Evolutionary conservation across 2,888 invertebrate species (phyloP).

Genomic region (Pocota personata): DNA sequence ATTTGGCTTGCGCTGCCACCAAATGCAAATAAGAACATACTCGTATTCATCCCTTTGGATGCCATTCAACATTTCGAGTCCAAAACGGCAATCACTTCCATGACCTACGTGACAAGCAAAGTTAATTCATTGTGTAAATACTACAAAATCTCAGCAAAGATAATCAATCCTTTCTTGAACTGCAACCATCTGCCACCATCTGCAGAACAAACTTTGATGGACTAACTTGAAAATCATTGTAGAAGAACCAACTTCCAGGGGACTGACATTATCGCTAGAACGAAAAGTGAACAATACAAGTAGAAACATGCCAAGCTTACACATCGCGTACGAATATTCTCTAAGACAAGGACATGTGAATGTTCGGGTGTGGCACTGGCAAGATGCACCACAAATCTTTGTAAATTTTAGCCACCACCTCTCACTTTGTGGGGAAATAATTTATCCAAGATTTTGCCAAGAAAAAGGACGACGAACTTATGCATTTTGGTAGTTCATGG

Average conservation of each 20-base stretch:
- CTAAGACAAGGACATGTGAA: neutral
- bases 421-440: constrained; percentile 41
- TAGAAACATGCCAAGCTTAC: constrained; percentile 35
- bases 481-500: constrained; percentile 39
- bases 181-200: neutral
- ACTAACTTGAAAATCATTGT: constrained; percentile 41
- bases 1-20: no score
- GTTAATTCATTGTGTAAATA: constrained; percentile 12
- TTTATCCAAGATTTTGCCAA: constrained; percentile 44
- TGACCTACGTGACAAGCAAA: neutral
- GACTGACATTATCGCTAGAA: constrained; percentile 32
- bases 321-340: neutral
- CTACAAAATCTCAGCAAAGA: constrained; percentile 12
- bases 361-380: constrained; percentile 25
- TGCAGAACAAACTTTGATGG: constrained; percentile 18
- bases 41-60: no score
- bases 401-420: constrained; percentile 24
- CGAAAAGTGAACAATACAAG: constrained; percentile 48
- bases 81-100: no score
- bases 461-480: constrained; percentile 21
- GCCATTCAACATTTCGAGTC: no score
- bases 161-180: constrained; percentile 5
- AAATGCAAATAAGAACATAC: no score
- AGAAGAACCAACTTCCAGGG: constrained; percentile 8
- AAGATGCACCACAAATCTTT: constrained; percentile 46